phyloP scores from a whole-genome alignment of 2,113 vertebrate genomes.

The Apaloderma vittatum region DNA sequence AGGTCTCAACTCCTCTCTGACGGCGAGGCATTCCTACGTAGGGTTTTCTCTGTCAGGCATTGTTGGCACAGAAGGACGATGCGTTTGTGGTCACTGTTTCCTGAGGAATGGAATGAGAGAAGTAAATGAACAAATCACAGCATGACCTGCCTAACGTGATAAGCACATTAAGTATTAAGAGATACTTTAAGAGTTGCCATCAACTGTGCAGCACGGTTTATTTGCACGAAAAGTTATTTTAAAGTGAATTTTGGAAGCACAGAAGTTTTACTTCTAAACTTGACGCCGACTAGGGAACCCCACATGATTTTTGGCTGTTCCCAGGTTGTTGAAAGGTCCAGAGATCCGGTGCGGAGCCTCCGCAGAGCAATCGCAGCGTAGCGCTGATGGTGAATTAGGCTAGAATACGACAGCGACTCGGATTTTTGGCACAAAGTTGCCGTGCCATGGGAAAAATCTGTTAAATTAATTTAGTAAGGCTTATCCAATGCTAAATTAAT shows the following conservation, averaged over 20 bases:
- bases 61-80: fast-evolving
- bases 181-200: neutral
- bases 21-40: fast-evolving
- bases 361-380: fast-evolving
- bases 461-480: neutral
- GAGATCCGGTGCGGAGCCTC: neutral
- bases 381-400: neutral
- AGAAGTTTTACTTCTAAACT: neutral
- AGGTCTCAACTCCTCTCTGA: neutral
- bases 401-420: neutral
- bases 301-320: fast-evolving
- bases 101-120: neutral
- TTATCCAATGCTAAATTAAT: neutral
- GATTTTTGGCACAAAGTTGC: neutral
- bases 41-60: neutral
- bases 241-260: neutral
- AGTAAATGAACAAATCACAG: neutral
- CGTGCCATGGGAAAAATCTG: neutral
- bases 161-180: fast-evolving
- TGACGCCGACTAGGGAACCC: neutral
- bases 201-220: neutral
- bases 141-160: neutral
- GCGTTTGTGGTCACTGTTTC: neutral
- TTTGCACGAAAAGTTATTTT: neutral
- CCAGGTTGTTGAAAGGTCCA: neutral